A percentile compares a stretch with the other conserved stretches of the same genome.
These are phyloP conservation scores for Irena cyanogastra DNA, from an alignment of 2,113 vertebrate genomes.

Conservation along the genomic window DNA sequence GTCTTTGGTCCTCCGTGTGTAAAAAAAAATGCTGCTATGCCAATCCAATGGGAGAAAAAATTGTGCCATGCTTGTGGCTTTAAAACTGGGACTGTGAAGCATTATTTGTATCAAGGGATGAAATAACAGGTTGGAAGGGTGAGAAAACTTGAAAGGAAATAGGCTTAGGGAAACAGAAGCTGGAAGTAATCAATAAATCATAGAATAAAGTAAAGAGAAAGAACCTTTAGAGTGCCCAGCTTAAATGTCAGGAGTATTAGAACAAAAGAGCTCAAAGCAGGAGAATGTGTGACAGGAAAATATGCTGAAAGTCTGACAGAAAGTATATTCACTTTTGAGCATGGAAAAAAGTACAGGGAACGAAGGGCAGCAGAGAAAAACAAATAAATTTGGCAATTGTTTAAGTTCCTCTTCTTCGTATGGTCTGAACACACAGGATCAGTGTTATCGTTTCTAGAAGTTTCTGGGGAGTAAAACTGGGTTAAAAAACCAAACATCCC, in stretches of 20 bases:
- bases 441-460: neutral
- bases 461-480: neutral
- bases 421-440: neutral
- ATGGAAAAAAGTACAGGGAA: neutral
- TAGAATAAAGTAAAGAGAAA: constrained; percentile 64
- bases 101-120: constrained; percentile 48
- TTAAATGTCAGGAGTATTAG: constrained; percentile 73
- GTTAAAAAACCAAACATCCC: neutral
- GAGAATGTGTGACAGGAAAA: constrained; percentile 5
- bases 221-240: constrained; percentile 56
- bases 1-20: neutral
- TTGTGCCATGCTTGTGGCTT: neutral
- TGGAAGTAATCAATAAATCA: constrained; percentile 68
- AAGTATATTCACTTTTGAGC: neutral
- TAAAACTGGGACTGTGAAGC: neutral
- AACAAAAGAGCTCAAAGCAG: constrained; percentile 48
- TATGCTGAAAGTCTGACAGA: constrained; percentile 21
- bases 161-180: constrained; percentile 55
- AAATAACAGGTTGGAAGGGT: constrained; percentile 27
- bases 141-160: constrained; percentile 45
- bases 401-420: neutral
- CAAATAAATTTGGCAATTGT: neutral
- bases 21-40: neutral
- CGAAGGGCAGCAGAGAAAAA: neutral
- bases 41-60: constrained; percentile 31